These are phyloP conservation scores for Halichoerus grypus DNA, from an alignment of 2,113 vertebrate species.

Conservation along the genomic window DNA sequence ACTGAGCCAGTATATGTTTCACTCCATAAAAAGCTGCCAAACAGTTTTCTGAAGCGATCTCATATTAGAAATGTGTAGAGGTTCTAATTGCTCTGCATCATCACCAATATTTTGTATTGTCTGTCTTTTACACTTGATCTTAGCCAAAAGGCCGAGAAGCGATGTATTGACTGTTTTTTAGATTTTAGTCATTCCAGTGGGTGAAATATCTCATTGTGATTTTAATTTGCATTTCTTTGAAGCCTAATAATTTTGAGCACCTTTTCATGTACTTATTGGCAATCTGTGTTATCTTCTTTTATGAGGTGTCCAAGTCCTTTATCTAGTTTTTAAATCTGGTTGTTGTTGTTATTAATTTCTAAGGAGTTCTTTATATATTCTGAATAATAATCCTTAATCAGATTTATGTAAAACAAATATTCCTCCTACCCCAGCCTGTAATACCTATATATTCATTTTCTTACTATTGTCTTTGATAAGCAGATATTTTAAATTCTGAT, in stretches of 20 bases:
- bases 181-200: neutral
- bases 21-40: neutral
- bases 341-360: neutral
- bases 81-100: neutral
- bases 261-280: neutral
- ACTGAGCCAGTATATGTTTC: neutral
- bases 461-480: neutral
- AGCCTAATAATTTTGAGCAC: neutral
- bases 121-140: neutral
- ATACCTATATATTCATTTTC: neutral
- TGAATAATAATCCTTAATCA: neutral
- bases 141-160: too few relatives aligned
- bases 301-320: neutral
- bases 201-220: neutral
- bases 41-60: neutral
- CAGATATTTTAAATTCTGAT: neutral
- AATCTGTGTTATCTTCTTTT: neutral
- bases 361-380: neutral
- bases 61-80: neutral
- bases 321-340: neutral
- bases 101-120: neutral
- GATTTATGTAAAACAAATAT: neutral
- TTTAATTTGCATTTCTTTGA: conserved; percentile 2
- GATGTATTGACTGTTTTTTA: neutral
- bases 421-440: neutral